Base-by-base conservation (phyloP, 2,888 invertebrate species). In the Ceriagrion tenellum region DNA sequence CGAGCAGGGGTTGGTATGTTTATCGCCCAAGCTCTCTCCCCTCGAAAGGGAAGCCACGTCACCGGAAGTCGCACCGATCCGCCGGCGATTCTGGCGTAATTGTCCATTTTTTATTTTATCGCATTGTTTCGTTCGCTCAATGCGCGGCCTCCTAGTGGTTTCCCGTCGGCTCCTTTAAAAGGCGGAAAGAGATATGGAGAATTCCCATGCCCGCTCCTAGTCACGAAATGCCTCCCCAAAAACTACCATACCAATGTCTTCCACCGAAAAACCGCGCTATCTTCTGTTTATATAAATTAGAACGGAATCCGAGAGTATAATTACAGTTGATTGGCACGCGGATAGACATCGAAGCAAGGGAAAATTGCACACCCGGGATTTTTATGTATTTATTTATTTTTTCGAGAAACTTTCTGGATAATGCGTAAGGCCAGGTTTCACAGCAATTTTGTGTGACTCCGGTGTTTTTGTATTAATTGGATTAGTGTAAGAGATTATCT, bases 281-380 rank as follows among this genome's bases (percentile, higher is more conserved):
- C 93, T 47, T 93, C 69, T 93, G 93, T 93, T 93, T 93, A 93
- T 69, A 93, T 47, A 93, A 93, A 93, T 69, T 93, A 69, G 63
- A 26, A 69, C 47, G 69, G 12, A 93, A 93, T 69, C n/a, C 40
- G 69, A 40, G 93, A 89, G 35, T 47, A 47, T 93, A 93, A 93
- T 93, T 93, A 93, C 47, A 74, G n/a, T 74, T 47, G 89, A 89
- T 89, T 89, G 89, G n/a, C 47, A 12, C 93, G n/a, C 23, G 89
- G 93, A 93, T 93, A 20, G 93, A 26, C 40, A 81, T 69, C 63
- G 3, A 69, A 93, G 30, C 40, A 74, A 47, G n/a, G 40, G 81
- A 69, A 69, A 69, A 69, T 55, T 55, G 55, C 13, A 55, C 90
- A 16, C 90, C 90, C 55, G 56, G 55, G 18, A 35, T 30, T 35